Evolutionary conservation across 2,888 invertebrate species (phyloP), one percentile per base, ranked within the genome.

Genomic region (Noctuana brunneofusca): DNA sequence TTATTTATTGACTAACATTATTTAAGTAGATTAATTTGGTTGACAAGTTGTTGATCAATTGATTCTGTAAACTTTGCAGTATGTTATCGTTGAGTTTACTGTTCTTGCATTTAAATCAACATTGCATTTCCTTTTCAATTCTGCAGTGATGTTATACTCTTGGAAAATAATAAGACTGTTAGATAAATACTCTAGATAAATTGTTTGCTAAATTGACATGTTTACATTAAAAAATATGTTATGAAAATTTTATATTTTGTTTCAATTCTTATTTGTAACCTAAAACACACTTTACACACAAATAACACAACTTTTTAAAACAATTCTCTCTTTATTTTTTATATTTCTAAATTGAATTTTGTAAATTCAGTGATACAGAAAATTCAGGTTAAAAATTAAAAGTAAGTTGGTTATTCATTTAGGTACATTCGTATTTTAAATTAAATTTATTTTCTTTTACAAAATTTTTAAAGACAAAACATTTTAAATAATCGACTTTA

Each of bases 121-220:
- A 79, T 82, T 87, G 89, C 89, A 89, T 90, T 89, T 90, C 76
- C 74, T 76, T 79, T 54, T 76, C 75, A 75, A 74, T 77, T 80
- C 75, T 62, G 49, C 62, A 81, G 81, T 81, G 81, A 82, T 79
- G 77, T 86, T 86, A 86, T 89, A 88, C 88, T 89, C 88, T 85
- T 87, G 80, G 89, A 89, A 87, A 84, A 81, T 84, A 88, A 87
- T 86, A 86, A 90, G 89, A 90, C 90, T 90, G 90, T 89, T 89
- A 89, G 87, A 74, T 83, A 76, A 86, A 89, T 89, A 89, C 87
- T 89, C 84, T 89, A 84, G 87, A 79, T 79, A 80, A 85, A 79
- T 69, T 85, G 83, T 86, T 68, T 84, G 83, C 81, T 79, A 78
- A 75, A 76, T 74, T 75, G 76, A 78, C 78, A 79, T 79, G 72